Percentiles rank a stretch among this genome's conserved stretches.
Conservation (phyloP, 2,888 invertebrate genomes). For the Malthinus flaveolus region DNA sequence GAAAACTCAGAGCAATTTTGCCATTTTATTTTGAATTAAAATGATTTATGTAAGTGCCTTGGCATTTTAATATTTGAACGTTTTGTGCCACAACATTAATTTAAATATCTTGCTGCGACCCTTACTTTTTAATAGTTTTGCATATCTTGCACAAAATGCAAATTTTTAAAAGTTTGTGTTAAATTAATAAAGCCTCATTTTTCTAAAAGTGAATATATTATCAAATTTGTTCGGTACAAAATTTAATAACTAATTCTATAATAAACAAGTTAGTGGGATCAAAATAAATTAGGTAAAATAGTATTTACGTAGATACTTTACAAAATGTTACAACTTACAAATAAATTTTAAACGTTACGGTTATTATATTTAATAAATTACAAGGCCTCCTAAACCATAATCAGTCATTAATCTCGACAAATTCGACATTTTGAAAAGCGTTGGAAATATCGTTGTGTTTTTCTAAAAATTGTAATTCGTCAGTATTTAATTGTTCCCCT, state of each 20-base stretch:
- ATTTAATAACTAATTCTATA: constrained; percentile 9
- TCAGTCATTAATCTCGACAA: constrained; percentile 54
- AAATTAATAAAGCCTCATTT: too few species aligned
- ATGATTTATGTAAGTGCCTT: too few species aligned
- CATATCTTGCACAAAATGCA: too few species aligned
- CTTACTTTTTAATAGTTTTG: too few species aligned
- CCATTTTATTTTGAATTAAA: too few species aligned
- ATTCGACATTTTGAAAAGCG: constrained; percentile 51
- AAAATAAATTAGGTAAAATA: constrained; percentile 10
- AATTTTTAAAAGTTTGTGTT: too few species aligned
- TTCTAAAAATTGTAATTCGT: constrained; percentile 57
- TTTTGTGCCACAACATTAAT: too few species aligned
- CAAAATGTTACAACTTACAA: constrained; percentile 5
- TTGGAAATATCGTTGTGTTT: constrained; percentile 52
- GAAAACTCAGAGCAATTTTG: too few species aligned
- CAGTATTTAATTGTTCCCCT: constrained; percentile 56
- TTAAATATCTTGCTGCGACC: too few species aligned
- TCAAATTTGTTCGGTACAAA: not conserved
- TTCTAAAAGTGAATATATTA: too few species aligned
- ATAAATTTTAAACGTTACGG: not conserved
- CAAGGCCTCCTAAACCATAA: not conserved
- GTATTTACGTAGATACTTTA: constrained; percentile 6
- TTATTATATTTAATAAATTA: not conserved
- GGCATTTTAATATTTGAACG: too few species aligned
- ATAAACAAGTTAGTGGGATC: constrained; percentile 24